Evolutionary conservation across 1,140 invertebrate genomes (phyloP).

Genomic region (Drosophila albomicans): DNA sequence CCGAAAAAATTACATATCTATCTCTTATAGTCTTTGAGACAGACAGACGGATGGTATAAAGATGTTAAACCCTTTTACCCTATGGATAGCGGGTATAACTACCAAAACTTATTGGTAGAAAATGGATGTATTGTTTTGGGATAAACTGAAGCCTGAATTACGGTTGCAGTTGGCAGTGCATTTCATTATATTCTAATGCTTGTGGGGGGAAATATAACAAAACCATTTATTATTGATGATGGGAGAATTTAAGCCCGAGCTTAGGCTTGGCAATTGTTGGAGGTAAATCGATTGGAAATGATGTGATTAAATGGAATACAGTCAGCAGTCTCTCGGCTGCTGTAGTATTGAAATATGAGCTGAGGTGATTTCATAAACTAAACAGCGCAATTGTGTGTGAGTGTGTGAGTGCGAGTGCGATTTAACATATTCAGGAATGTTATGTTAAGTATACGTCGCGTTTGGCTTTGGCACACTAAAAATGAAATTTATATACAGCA

Average conservation of each 20-base stretch:
- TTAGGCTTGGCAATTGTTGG: not conserved
- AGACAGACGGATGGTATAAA: too few species aligned
- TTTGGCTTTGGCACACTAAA: constrained; percentile 54
- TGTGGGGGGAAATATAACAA: too few species aligned
- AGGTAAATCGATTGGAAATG: constrained; percentile 4
- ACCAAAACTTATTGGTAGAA: too few species aligned
- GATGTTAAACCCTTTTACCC: too few species aligned
- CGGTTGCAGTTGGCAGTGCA: too few species aligned
- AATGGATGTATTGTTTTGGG: too few species aligned
- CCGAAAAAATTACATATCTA: too few species aligned
- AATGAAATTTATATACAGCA: constrained; percentile 63
- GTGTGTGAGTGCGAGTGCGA: constrained; percentile 9
- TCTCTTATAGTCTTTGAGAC: too few species aligned
- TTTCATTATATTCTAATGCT: too few species aligned
- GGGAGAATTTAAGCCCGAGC: not conserved
- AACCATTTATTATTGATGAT: not conserved
- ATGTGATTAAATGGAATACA: constrained; percentile 10
- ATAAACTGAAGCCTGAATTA: too few species aligned
- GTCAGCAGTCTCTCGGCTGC: too few species aligned
- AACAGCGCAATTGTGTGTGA: not conserved
- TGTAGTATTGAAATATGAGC: constrained; percentile 10
- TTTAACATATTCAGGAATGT: constrained; percentile 43
- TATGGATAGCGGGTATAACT: too few species aligned
- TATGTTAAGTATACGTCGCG: constrained; percentile 60
- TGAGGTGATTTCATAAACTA: constrained; percentile 5